Evolutionary conservation across 1,140 invertebrate species (phyloP).

Genomic region (Ostrea denselamellosa): DNA sequence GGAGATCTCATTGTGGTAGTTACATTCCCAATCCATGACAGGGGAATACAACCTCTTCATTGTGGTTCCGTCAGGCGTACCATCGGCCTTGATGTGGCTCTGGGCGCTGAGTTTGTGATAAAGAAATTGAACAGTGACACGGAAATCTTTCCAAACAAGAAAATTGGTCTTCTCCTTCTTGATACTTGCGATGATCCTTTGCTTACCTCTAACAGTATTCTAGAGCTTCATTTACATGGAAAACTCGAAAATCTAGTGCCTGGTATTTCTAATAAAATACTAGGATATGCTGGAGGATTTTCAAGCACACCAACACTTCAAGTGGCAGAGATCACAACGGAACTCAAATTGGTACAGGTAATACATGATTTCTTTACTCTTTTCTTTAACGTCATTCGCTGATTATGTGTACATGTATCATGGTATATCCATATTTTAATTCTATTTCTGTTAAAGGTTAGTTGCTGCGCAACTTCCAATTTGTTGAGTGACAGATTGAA

Average conservation of each 20-base stretch:
- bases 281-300: conserved; percentile 38
- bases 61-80: not conserved
- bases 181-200: conserved; percentile 39
- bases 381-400: no score
- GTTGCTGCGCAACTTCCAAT: conserved; percentile 26
- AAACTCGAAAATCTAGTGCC: not conserved
- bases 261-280: not conserved
- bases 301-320: not conserved
- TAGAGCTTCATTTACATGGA: conserved; percentile 1
- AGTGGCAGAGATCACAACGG: conserved; percentile 27
- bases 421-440: no score
- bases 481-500: conserved; percentile 33
- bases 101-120: conserved; percentile 28
- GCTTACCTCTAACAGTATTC: conserved; percentile 6
- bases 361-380: not conserved
- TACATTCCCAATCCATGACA: conserved; percentile 13
- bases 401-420: no score
- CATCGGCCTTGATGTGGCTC: conserved; percentile 24
- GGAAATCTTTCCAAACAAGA: conserved; percentile 34
- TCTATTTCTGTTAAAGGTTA: conserved; percentile 32
- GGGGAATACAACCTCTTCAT: not conserved
- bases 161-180: conserved; percentile 6
- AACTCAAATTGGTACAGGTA: conserved; percentile 30
- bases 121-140: not conserved
- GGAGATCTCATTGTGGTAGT: conserved; percentile 37